These are phyloP conservation scores for Metridium senile DNA, from an alignment of 92 coral and sea anemone species.

Conservation along the genomic window DNA sequence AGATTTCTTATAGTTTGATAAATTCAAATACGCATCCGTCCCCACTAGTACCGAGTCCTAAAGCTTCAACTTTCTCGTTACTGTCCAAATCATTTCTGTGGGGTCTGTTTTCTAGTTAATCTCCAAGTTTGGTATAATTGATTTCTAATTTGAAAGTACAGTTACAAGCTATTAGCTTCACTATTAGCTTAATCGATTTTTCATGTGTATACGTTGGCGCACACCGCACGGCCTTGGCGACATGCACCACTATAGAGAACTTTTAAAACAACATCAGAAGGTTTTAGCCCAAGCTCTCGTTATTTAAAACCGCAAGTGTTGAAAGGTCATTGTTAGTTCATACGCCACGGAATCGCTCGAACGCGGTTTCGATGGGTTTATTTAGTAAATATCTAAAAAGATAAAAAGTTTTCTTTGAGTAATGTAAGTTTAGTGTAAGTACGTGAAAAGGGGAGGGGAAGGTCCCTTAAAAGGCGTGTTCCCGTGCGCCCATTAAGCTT, in stretches of 20 bases:
- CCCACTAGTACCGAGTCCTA: neutral
- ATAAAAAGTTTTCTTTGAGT: neutral
- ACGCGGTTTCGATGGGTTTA: neutral
- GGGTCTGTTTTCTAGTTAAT: slow-evolving; percentile 27
- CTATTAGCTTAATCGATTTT: slow-evolving; percentile 51
- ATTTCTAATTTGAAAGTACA: slow-evolving; percentile 65
- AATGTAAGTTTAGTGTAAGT: neutral
- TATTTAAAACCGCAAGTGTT: slow-evolving; percentile 10
- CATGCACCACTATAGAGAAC: neutral
- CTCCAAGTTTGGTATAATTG: slow-evolving; percentile 35
- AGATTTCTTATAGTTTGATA: neutral
- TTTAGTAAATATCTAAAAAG: slow-evolving; percentile 8
- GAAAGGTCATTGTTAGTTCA: too few relatives aligned
- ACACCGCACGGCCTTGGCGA: slow-evolving; percentile 1
- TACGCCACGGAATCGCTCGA: too few relatives aligned
- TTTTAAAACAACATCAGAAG: slow-evolving; percentile 35
- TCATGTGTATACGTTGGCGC: slow-evolving; percentile 35
- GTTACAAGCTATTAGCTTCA: slow-evolving; percentile 57
- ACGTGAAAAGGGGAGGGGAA: neutral
- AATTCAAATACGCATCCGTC: neutral
- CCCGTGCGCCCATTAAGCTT: neutral
- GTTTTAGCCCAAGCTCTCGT: slow-evolving; percentile 8
- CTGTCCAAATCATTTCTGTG: neutral
- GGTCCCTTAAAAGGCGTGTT: neutral
- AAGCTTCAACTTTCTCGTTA: too few relatives aligned